Evolutionary conservation across 2,888 invertebrate species (phyloP).

Genomic region (Colletes collaris): DNA sequence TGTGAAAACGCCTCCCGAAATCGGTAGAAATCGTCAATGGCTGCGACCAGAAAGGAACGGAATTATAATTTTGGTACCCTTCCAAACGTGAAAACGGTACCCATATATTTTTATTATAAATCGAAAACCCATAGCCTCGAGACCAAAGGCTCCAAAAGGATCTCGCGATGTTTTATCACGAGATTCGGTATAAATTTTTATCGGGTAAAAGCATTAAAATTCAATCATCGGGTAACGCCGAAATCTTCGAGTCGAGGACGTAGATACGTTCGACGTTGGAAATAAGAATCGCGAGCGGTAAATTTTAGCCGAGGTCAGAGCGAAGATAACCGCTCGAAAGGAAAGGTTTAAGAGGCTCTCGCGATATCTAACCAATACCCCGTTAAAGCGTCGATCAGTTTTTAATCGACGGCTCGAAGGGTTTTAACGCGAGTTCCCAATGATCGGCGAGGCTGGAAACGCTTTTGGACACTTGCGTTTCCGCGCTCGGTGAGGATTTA

Average conservation of each 20-base stretch:
- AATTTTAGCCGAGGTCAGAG: slow-evolving; percentile 9
- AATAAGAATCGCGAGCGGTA: slow-evolving; percentile 15
- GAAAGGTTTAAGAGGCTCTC: slow-evolving; percentile 6
- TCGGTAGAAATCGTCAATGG: slow-evolving; percentile 2
- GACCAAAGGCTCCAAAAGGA: no score
- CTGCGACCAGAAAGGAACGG: neutral
- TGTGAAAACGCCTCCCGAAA: slow-evolving; percentile 25
- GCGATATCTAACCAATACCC: slow-evolving; percentile 8
- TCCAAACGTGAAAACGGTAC: no score
- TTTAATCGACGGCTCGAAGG: slow-evolving; percentile 6
- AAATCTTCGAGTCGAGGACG: neutral
- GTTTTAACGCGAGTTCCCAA: neutral
- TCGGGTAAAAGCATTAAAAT: neutral
- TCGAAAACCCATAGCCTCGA: no score
- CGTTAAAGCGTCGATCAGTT: slow-evolving; percentile 12
- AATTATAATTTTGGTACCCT: neutral
- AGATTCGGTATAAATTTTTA: no score
- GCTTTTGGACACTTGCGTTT: slow-evolving; percentile 34
- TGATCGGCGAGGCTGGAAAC: slow-evolving; percentile 15
- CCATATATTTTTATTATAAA: no score
- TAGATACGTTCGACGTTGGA: neutral
- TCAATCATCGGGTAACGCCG: neutral
- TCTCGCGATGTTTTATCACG: no score
- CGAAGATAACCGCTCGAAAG: slow-evolving; percentile 13
- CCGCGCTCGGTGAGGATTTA: slow-evolving; percentile 37